A percentile compares a stretch with the other conserved stretches of the same genome.
Evolutionary conservation across 2,113 vertebrate genomes (phyloP).

Genomic region (Beaufortia kweichowensis): DNA sequence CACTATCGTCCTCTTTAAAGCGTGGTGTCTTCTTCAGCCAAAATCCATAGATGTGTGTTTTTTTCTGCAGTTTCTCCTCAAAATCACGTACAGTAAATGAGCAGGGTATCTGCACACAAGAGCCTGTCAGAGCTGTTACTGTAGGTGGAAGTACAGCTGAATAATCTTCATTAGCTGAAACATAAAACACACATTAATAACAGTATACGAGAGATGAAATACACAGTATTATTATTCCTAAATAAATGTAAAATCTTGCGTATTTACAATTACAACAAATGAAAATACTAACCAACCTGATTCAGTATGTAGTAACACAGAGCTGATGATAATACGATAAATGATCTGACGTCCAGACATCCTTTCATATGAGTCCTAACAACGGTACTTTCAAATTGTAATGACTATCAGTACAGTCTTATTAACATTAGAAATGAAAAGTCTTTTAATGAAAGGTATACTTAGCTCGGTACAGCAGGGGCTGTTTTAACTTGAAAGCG

Average conservation of each 20-base stretch:
- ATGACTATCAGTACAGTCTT: too few relatives aligned
- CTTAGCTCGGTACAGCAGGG: too few relatives aligned
- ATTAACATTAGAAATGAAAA: too few relatives aligned
- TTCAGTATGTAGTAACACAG: neutral
- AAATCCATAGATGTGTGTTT: rapidly evolving
- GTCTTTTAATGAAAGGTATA: too few relatives aligned
- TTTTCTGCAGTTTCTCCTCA: rapidly evolving
- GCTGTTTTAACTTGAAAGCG: too few relatives aligned
- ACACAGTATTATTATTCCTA: too few relatives aligned
- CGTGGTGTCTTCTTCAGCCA: constrained; percentile 41
- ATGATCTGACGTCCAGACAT: constrained; percentile 45
- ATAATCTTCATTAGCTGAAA: neutral
- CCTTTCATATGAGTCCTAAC: constrained; percentile 46
- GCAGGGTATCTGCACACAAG: constrained; percentile 62
- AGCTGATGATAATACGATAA: constrained; percentile 6
- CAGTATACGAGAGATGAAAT: neutral
- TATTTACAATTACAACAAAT: too few relatives aligned
- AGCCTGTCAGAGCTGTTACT: constrained; percentile 56
- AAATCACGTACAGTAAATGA: neutral
- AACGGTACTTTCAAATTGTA: too few relatives aligned
- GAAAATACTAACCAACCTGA: neutral
- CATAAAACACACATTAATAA: neutral
- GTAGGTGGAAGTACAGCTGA: neutral
- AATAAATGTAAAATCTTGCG: too few relatives aligned
- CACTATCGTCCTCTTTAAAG: rapidly evolving